A percentile compares a stretch with the other conserved stretches of the same genome.
Evolutionary conservation across 2,888 invertebrate species (phyloP).

Genomic region (Chymomyza procnemis): DNA sequence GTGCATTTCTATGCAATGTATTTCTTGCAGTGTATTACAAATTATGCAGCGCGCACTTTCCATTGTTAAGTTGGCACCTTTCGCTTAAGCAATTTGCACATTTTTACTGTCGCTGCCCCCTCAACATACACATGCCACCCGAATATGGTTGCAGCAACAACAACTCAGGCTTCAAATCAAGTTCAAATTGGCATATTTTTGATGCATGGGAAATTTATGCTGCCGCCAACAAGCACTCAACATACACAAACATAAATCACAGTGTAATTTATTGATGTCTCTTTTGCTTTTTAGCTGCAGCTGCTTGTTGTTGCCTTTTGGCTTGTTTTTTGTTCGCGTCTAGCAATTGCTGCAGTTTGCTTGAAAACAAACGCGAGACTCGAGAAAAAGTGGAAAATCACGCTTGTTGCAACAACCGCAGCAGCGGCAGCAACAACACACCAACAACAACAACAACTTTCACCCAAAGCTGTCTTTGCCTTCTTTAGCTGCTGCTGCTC

Average conservation of each 20-base stretch:
- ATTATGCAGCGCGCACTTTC: conserved; percentile 1
- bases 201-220: conserved; percentile 7
- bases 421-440: neutral
- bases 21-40: neutral
- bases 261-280: conserved; percentile 2
- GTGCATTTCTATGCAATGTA: too few species aligned
- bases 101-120: neutral
- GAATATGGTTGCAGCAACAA: neutral
- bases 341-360: conserved; percentile 25
- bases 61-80: conserved; percentile 8
- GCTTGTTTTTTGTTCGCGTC: neutral
- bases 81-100: conserved; percentile 1
- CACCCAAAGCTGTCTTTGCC: conserved; percentile 37
- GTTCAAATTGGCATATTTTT: conserved; percentile 3
- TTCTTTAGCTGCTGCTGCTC: neutral
- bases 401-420: conserved; percentile 57
- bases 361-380: conserved; percentile 26
- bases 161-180: neutral
- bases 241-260: conserved; percentile 1
- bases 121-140: neutral
- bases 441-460: conserved; percentile 60
- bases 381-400: conserved; percentile 72
- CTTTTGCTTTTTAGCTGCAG: conserved; percentile 10
- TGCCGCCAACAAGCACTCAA: neutral
- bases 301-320: neutral